Base-by-base conservation (phyloP, 2,888 invertebrate genomes). In the Helleia helle region DNA sequence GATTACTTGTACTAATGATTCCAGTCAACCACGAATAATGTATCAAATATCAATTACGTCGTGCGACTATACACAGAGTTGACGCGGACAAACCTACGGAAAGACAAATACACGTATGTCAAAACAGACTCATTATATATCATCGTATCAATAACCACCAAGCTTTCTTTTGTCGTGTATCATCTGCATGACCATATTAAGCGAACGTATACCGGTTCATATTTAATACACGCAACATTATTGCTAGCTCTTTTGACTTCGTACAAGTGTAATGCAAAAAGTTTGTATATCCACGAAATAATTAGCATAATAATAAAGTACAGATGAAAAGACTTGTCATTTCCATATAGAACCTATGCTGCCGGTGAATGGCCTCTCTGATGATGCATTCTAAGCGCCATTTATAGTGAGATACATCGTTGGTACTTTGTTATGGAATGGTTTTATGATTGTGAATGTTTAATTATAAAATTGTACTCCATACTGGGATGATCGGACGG, bases 311-410 rank as follows among this genome's bases (percentile, higher is more conserved):
- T 43, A 37, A 46, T 44, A 43, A 39, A 42, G 44, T 38, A 38
- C 31, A 43, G 44, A 46, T 45, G 46, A 46, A 39, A 44, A 48
- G 50, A 48, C 46, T 40, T 42, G 46, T 45, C 48, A 50, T 50
- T 48, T 47, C 50, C 50, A 50, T 50, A 50, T 46, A 29, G 11
- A 43, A 42, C 44, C 46, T 48, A 38, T 48, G 48, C 47, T 31
- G 38, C 38, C 44, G 41, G 46, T 37, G 50, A 43, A 43, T 18
- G 4, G 44, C 41, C 40, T 28, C 40, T 28, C 29, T 42, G 43
- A 42, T 41, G 43, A 46, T 43, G 44, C 50, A 50, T 48, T 50
- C 48, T 48, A 31, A 42, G 43, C 30, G 31, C 48, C 48, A 44
- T 48, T 44, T 50, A 48, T 40, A 43, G 48, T 13, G 15, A 29